Evolutionary conservation across 2,113 vertebrate genomes (phyloP).

Genomic region (Tilapia sparmanii): DNA sequence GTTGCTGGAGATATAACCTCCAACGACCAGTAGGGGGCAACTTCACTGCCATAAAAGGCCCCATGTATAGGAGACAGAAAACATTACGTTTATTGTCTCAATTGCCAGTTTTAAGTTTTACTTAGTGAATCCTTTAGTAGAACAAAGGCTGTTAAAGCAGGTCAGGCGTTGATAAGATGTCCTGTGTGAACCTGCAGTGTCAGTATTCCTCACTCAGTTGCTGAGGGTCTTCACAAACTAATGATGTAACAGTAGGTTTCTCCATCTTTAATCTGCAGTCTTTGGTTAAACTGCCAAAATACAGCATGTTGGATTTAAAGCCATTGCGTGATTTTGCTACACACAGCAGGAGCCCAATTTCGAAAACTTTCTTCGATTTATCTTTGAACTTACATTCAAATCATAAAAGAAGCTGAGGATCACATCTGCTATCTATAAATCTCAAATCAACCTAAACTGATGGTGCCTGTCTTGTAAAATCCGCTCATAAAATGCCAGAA

Average conservation of each 20-base stretch:
- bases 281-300: not conserved
- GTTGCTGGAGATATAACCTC: not conserved
- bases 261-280: not conserved
- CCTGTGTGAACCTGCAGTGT: not conserved
- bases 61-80: accelerated
- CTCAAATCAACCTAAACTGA: not conserved
- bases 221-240: not conserved
- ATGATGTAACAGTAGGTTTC: not conserved
- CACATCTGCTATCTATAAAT: not conserved
- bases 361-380: accelerated
- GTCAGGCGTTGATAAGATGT: not conserved
- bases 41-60: not conserved
- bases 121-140: not conserved
- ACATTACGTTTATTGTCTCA: not conserved
- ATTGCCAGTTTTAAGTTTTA: accelerated
- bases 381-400: not conserved
- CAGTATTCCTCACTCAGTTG: not conserved
- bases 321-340: not conserved
- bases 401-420: not conserved
- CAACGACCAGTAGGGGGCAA: accelerated
- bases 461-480: accelerated
- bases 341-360: not conserved
- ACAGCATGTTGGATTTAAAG: not conserved
- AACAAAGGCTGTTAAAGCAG: not conserved
- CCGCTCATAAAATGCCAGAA: not conserved